Conservation (phyloP, 92 coral and sea anemone species). For the Galaxea fascicularis region DNA sequence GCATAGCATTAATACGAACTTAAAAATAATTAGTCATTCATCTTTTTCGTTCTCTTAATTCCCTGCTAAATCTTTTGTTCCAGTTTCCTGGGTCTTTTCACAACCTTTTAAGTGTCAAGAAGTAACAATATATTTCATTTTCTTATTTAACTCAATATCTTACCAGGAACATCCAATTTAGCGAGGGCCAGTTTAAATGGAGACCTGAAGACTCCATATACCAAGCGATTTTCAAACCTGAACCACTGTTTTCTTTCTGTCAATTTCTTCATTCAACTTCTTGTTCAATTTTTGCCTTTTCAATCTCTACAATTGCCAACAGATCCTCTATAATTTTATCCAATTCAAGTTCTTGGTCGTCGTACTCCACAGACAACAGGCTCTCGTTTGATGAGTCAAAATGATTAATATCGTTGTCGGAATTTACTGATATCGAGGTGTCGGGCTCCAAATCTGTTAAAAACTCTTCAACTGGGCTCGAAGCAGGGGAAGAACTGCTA, state of each 20-base stretch:
- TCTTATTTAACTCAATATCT: no score
- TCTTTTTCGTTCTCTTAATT: neutral
- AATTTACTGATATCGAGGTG: neutral
- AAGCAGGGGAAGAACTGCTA: neutral
- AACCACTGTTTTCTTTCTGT: neutral
- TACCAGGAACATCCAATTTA: no score
- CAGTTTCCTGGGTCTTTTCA: neutral
- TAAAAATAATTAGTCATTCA: neutral
- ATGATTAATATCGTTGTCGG: neutral
- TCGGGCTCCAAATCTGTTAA: conserved; percentile 3
- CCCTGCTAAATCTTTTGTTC: neutral
- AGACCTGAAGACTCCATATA: no score
- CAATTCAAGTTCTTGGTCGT: conserved; percentile 74
- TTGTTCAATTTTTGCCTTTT: conserved; percentile 67
- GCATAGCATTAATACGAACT: no score
- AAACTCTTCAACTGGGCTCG: conserved; percentile 6
- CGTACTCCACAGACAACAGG: conserved; percentile 44
- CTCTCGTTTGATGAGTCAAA: conserved; percentile 9
- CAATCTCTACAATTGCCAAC: conserved; percentile 76
- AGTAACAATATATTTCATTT: conserved; percentile 3
- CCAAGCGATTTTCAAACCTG: neutral
- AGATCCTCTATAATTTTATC: conserved; percentile 81
- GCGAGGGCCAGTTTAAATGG: no score
- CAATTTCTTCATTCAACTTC: conserved; percentile 11
- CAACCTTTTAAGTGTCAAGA: neutral